phyloP scores from a whole-genome alignment of 2,113 vertebrate genomes.

The Aleadryas rufinucha region DNA sequence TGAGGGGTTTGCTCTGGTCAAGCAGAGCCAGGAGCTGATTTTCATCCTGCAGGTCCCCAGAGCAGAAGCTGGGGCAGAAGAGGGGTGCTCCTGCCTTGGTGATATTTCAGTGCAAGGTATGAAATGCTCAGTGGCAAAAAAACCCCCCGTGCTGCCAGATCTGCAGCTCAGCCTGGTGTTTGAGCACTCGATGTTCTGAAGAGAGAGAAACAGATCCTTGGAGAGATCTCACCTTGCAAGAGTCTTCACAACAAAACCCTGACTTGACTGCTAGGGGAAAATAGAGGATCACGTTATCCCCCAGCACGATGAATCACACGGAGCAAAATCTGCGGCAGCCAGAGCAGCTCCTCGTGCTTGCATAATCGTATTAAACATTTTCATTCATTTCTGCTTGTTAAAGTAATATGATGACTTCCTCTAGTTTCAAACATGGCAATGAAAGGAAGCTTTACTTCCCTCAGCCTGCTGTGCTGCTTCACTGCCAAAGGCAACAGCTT shows the following conservation, averaged over 20 bases:
- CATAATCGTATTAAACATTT: conserved; percentile 51
- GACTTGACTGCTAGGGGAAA: neutral
- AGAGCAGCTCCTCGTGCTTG: conserved; percentile 17
- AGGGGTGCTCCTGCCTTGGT: neutral
- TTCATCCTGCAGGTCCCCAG: neutral
- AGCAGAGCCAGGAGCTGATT: neutral
- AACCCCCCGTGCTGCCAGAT: neutral
- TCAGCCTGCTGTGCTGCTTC: conserved; percentile 47
- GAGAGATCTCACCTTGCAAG: neutral
- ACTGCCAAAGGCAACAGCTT: conserved; percentile 64
- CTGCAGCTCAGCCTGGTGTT: neutral
- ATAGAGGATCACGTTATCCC: neutral
- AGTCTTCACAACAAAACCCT: neutral
- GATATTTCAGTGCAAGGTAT: neutral
- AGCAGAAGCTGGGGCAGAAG: neutral
- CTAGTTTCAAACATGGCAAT: conserved; percentile 49
- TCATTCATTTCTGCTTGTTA: conserved; percentile 65
- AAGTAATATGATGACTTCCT: conserved; percentile 51
- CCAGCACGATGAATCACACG: neutral
- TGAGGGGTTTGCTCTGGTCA: neutral
- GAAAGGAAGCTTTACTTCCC: conserved; percentile 52
- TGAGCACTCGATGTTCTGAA: neutral
- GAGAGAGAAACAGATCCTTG: neutral
- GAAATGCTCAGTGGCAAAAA: neutral
- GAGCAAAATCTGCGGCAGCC: neutral